Percentiles rank a stretch among this genome's conserved stretches.
Evolutionary conservation across 2,113 vertebrate species (phyloP).

Genomic region (Lepisosteus oculatus): DNA sequence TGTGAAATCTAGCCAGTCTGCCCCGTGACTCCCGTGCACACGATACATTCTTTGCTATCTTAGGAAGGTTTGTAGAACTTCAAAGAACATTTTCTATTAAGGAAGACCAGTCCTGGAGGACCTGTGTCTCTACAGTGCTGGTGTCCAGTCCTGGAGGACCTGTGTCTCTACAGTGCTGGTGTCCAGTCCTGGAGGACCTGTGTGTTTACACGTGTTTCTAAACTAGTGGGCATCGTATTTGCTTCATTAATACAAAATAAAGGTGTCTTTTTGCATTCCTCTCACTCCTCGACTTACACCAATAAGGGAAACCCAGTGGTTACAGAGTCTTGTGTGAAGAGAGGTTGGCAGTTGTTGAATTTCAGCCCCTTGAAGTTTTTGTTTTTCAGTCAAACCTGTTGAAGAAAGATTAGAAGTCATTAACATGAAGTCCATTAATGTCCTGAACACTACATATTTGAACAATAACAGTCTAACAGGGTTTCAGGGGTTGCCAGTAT

Average conservation of each 20-base stretch:
- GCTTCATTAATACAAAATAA: not conserved
- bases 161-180: too few relatives aligned
- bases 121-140: too few relatives aligned
- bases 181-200: too few relatives aligned
- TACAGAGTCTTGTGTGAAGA: constrained; percentile 75
- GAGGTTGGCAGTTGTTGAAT: constrained; percentile 64
- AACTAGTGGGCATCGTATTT: not conserved
- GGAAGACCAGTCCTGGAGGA: too few relatives aligned
- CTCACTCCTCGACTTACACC: constrained; percentile 69
- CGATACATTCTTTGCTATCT: not conserved
- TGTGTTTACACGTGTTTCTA: too few relatives aligned
- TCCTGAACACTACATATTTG: too few relatives aligned
- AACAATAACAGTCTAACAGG: too few relatives aligned
- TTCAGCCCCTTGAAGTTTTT: constrained; percentile 64
- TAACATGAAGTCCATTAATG: too few relatives aligned
- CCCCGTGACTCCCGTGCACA: not conserved
- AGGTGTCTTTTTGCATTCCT: not conserved
- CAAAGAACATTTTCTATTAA: not conserved
- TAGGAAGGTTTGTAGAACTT: not conserved
- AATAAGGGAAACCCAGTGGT: constrained; percentile 83
- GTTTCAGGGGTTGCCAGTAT: too few relatives aligned
- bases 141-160: too few relatives aligned
- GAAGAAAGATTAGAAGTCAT: constrained; percentile 24
- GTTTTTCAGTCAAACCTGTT: constrained; percentile 57
- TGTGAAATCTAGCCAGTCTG: not conserved